Percentiles rank a stretch among this genome's conserved stretches.
Evolutionary conservation across 1,140 invertebrate genomes (phyloP).

Genomic region (Ips typographus): DNA sequence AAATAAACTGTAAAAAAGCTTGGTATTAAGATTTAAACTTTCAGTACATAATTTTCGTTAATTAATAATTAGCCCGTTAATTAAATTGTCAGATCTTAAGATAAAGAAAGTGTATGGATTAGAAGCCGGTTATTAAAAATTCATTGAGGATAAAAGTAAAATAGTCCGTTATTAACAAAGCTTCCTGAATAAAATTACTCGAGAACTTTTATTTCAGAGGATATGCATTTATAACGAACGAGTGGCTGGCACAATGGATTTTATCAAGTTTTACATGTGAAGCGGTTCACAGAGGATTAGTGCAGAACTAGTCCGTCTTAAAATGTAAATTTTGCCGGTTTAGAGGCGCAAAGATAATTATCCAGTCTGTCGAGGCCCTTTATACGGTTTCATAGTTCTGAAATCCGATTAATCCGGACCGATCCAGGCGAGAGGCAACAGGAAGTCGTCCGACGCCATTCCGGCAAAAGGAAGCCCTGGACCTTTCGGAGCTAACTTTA

Average conservation of each 20-base stretch:
- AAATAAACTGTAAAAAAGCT: no score
- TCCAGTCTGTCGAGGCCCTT: slow-evolving; percentile 42
- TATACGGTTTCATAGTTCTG: slow-evolving; percentile 48
- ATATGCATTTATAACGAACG: slow-evolving; percentile 29
- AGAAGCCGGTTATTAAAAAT: no score
- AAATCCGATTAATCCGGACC: slow-evolving; percentile 47
- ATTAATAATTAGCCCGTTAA: no score
- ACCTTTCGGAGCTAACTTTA: slow-evolving; percentile 10
- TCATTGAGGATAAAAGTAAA: no score
- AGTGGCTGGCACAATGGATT: slow-evolving; percentile 30
- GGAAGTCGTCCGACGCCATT: slow-evolving; percentile 28
- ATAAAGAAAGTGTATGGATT: no score
- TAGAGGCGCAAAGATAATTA: slow-evolving; percentile 46
- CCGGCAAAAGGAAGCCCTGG: slow-evolving; percentile 25
- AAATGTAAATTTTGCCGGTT: slow-evolving; percentile 47
- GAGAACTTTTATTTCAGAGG: slow-evolving; percentile 27
- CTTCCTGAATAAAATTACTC: no score
- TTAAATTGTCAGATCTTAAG: no score
- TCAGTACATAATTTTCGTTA: no score
- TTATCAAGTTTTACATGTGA: slow-evolving; percentile 41
- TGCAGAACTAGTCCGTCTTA: slow-evolving; percentile 39
- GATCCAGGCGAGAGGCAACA: slow-evolving; percentile 28
- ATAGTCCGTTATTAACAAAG: no score
- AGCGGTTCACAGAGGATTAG: slow-evolving; percentile 42
- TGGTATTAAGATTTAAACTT: no score